Evolutionary conservation across 1,140 invertebrate genomes (phyloP), one percentile per base, ranked within the genome.

Genomic region (Drosophila lacertosa): DNA sequence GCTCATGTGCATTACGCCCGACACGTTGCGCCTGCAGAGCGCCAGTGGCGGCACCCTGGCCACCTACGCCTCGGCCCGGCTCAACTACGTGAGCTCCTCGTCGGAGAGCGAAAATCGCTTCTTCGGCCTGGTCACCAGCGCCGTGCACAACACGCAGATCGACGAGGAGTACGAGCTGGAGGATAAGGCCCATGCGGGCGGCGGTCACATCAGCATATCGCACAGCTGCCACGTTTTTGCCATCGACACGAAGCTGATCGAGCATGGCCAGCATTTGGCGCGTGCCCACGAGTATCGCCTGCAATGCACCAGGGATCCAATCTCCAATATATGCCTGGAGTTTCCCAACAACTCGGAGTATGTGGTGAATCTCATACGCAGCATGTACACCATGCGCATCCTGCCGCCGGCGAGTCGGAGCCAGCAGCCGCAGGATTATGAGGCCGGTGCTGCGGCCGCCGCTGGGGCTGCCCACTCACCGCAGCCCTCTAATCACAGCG

Each of bases 201-300:
- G 48, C 7, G 69, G 45, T 2, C 76, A 89, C 47, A 89, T 90
- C 2, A 89, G 83, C 63, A 93, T 95, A 0, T 97, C 97, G 10
- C 97, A 97, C 88, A 98, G 97, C 35, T 99, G 98, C 89, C 98
- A 99, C 91, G 97, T 99, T 0, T 99, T 99, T 91, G 97, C 97
- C 67, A 96, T 98, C 11, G 97, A 99, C 86, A 94, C 96, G 0
- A 95, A 97, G 84, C 92, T 97, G 37, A 94, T 94, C 0, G 96
- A 98, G 90, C 96, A 98, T 90, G 93, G 93, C 33, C 94, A 95
- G 29, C 98, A 99, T 92, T 91, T 93, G 20, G 92, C 93, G n/a
- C 94, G 95, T 90, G 96, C 96, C 1, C 93, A 94, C 67, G 94
- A 93, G 60, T 97, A 97, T 92, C 94, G 94, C 77, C 93, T 97